Evolutionary conservation across 2,113 vertebrate species (phyloP), one percentile per base, ranked within the genome.

Genomic region (Eurypyga helias): DNA sequence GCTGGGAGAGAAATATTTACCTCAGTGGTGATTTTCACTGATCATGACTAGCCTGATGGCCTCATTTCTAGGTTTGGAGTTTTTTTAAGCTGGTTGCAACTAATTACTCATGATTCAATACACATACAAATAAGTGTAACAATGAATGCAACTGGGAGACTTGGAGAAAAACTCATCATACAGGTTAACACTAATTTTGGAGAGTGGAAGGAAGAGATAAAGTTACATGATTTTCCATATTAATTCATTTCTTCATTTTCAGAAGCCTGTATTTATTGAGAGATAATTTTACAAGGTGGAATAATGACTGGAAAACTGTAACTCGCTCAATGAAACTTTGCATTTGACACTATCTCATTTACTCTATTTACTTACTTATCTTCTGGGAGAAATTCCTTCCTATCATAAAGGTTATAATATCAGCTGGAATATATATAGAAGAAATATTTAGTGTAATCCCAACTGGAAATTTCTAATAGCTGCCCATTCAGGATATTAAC

Each of bases 401-500:
- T 52, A 34, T 65, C 4, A 0, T 34, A 12, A 5, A 14, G 11
- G 9, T 38, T 64, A 33, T 14, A 19, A 5, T 54, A 66, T 21
- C 25, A 78, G 2, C 7, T 8, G 31, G 11, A 18, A 46, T 61
- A 20, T 13, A n/a, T 13, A n/a, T 29, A n/a, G 14, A 17, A 55
- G 7, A 23, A 72, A 25, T 64, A 34, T 29, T 90, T 60, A 38
- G 20, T 76, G 18, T 61, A 41, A 66, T 91, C 3, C 33, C 60
- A 48, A 24, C 11, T 0, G 4, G 43, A 58, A 54, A 36, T 16
- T 60, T 76, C 24, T 54, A 17, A 31, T 14, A 58, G 5, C 24
- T 45, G 13, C 8, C 33, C 0, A 0, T 28, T 57, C 6, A 17
- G 4, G 8, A 0, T 49, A 21, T 70, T 43, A 80, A 1, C 25